Evolutionary conservation across 1,140 invertebrate genomes (phyloP), one percentile per base, ranked within the genome.

Genomic region (Bombus soroeensis): DNA sequence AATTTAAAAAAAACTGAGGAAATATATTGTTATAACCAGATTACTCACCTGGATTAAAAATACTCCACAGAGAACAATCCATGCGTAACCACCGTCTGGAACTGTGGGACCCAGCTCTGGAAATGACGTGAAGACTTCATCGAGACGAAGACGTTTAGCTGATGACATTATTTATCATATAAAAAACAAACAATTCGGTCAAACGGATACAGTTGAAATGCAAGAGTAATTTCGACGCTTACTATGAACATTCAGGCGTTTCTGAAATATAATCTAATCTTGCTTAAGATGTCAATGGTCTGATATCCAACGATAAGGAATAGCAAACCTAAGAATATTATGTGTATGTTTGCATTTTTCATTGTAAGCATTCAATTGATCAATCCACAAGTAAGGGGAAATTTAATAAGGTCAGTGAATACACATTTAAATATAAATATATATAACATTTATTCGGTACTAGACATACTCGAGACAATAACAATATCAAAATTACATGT

Each of bases 1-100:
- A 39, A 81, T 53, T 18, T 12, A 76, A 39, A 32, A 80, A 53
- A 15, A 39, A 13, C 41, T 15, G 22, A 81, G 12, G 0, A 8
- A 37, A 15, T 59, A 1, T 32, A 41, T 28, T 70, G 72, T 75
- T 2, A 64, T n/a, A 34, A 43, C 0, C 15, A 13, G 28, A 18
- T 76, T 57, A 15, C 68, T 81, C 92, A 95, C 95, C 92, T 97
- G 96, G 88, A 97, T 96, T 76, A 96, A 94, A 87, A 96, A 92
- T 39, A 96, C 95, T 37, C 96, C 95, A 43, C 96, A 84, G n/a
- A 97, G 94, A 85, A 97, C 95, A 74, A 97, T 87, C 96, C 96
- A 97, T 5, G 96, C 96, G 88, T 96, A 97, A 32, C 96, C 96
- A 12, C 96, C 96, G 91, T 97, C 96, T 13, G 96, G 96, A 71